phyloP scores from a whole-genome alignment of 2,113 vertebrate genomes.

The Struthidea cinerea region DNA sequence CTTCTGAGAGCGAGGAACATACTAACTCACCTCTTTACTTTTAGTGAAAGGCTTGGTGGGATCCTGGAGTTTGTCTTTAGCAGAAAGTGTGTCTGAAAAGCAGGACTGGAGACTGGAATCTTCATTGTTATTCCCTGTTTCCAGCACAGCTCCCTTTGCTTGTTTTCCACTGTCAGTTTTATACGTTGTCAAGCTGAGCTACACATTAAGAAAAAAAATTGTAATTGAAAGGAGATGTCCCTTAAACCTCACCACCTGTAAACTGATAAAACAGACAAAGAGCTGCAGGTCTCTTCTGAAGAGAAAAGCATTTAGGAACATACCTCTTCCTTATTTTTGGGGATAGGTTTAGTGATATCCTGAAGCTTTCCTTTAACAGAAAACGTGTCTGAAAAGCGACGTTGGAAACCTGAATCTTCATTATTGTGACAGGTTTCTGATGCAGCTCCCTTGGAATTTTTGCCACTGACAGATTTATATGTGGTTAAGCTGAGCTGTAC shows the following conservation, averaged over 20 bases:
- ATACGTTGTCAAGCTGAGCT: not conserved
- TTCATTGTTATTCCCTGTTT: not conserved
- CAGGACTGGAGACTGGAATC: not conserved
- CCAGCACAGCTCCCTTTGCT: not conserved
- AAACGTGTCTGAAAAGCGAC: not conserved
- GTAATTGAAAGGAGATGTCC: not conserved
- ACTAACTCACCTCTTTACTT: constrained; percentile 22
- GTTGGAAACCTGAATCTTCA: not conserved
- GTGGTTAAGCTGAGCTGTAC: constrained; percentile 19
- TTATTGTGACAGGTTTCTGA: not conserved
- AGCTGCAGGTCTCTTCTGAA: not conserved
- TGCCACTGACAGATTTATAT: not conserved
- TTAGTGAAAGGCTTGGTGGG: not conserved
- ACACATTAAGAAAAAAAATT: not conserved
- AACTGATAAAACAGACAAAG: not conserved
- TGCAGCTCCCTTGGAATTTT: not conserved
- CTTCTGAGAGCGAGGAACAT: not conserved
- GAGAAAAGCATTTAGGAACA: not conserved
- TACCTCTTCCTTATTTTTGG: constrained; percentile 26
- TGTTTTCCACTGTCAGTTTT: constrained; percentile 7
- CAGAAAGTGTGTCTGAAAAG: not conserved
- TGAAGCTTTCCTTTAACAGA: constrained; percentile 13
- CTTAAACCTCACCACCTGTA: not conserved
- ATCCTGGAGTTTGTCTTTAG: constrained; percentile 15
- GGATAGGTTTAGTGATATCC: not conserved